Evolutionary conservation across 2,888 invertebrate species (phyloP), one percentile per base, ranked within the genome.

Genomic region (Mechanitis mazaeus): DNA sequence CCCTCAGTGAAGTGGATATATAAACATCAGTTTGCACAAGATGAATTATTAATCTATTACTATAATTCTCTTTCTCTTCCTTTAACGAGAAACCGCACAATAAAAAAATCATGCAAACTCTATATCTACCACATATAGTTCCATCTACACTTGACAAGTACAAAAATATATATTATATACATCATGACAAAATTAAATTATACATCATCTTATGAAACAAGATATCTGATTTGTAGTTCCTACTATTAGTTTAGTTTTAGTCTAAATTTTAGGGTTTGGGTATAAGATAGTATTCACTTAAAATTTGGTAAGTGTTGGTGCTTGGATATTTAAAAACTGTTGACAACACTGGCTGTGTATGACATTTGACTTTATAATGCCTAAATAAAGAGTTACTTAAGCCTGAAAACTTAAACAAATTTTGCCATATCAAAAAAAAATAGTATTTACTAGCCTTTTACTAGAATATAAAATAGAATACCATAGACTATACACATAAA

Each of bases 1-100:
- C 58, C 70, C 74, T 53, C 70, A 76, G 55, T 80, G 66, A 74
- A 54, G 7, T 20, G 3, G 1, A 33, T 2, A n/a, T 2, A 28
- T 31, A 20, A 9, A 2, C 3, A 2, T 31, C 50, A 31, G 50
- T 31, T 50, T 50, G 28, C 50, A 50, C 50, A 3, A 9, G 3
- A 42, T 50, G 11, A 20, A 20, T 7, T 50, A 50, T 9, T 50
- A 1, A 9, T 28, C 6, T 50, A 31, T 31, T 28, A 20, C 20
- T 20, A 20, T 50, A 28, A 4, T 20, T 46, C 1, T 46, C 47
- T 7, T 31, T 3, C 2, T 50, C 9, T 9, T 42, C 11, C 9
- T 42, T 9, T 42, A 9, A 42, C 3, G 28, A 31, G 7, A 11
- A 2, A 5, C 5, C 7, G 31, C 7, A 9, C 50, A 4, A 31